Base-by-base conservation (phyloP, 2,797 vertebrate species). In the Sphaeramia orbicularis region DNA sequence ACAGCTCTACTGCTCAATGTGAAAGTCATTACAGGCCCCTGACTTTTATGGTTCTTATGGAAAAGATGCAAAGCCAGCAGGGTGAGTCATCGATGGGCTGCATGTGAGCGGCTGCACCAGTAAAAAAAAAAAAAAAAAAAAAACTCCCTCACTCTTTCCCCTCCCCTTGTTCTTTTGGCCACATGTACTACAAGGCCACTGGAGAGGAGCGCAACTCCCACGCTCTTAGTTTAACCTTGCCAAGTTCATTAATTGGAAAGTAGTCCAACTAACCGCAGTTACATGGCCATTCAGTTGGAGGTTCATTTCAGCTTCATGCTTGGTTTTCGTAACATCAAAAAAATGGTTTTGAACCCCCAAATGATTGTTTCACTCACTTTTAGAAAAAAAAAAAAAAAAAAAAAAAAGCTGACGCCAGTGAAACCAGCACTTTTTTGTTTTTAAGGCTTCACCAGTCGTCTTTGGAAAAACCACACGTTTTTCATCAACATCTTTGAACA, bases 1-100 rank as follows among this genome's bases (percentile, higher is more conserved):
- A 74, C 44, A 64, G 69, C 75, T 70, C 68, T 72, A 75, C 65
- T 54, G 81, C 77, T 81, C 84, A 81, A 89, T 85, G 73, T 89
- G 84, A 90, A 91, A 92, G 69, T 77, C 89, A 87, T 86, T 81
- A 86, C 73, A 81, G 71, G 24, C 52, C 75, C 65, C 74, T 61
- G 71, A 80, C 72, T 86, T 91, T 91, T 89, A 88, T 65, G 76
- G 76, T 59, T 82, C 53, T 76, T 73, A 61, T 86, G 84, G 85
- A n/a, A 91, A 90, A 93, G 80, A 87, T 38, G 59, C 74, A 71
- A 77, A 78, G 78, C 90, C 89, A 86, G 74, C 62, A 10, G 56
- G 16, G 62, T 92, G 91, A 92, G 87, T 93, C 91, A 92, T 76
- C 30, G 11, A 42, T 83, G 74, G 73, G 54, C 37, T 35, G 61